Evolutionary conservation across 2,888 invertebrate species (phyloP).

Genomic region (Melieria picta): DNA sequence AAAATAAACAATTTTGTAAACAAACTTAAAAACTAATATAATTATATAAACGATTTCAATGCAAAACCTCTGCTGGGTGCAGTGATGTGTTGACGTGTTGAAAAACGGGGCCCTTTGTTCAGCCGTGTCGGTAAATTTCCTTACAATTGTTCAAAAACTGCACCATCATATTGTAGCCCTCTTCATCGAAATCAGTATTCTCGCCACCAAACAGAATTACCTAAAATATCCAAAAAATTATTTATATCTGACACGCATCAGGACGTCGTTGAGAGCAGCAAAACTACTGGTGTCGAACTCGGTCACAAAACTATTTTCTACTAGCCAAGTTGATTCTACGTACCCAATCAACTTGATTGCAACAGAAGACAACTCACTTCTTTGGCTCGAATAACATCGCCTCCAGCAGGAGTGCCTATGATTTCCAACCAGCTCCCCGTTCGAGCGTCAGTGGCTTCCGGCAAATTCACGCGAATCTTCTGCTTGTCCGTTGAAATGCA

Average conservation of each 20-base stretch:
- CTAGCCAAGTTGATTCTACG: too few relatives aligned
- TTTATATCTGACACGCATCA: too few relatives aligned
- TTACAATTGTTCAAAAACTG: constrained; percentile 57
- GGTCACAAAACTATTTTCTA: too few relatives aligned
- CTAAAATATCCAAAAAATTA: constrained; percentile 43
- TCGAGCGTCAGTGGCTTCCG: constrained; percentile 50
- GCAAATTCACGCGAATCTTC: constrained; percentile 54
- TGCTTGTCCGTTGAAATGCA: constrained; percentile 57
- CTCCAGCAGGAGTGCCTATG: constrained; percentile 55
- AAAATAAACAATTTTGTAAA: constrained; percentile 11
- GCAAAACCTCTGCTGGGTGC: background rate
- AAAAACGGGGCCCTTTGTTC: constrained; percentile 1
- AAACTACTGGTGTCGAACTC: too few relatives aligned
- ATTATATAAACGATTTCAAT: background rate
- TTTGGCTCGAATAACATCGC: constrained; percentile 54
- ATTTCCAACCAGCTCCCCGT: constrained; percentile 62
- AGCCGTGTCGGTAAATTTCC: constrained; percentile 45
- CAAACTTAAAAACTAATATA: constrained; percentile 8
- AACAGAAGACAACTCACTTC: constrained; percentile 50
- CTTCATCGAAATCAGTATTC: constrained; percentile 58
- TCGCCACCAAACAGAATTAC: constrained; percentile 61
- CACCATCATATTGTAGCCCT: constrained; percentile 62
- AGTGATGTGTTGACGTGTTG: background rate
- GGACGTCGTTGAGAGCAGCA: too few relatives aligned
- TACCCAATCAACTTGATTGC: background rate